Evolutionary conservation across 2,797 vertebrate genomes (phyloP).

Genomic region (Cynodonichthys magdalenae): DNA sequence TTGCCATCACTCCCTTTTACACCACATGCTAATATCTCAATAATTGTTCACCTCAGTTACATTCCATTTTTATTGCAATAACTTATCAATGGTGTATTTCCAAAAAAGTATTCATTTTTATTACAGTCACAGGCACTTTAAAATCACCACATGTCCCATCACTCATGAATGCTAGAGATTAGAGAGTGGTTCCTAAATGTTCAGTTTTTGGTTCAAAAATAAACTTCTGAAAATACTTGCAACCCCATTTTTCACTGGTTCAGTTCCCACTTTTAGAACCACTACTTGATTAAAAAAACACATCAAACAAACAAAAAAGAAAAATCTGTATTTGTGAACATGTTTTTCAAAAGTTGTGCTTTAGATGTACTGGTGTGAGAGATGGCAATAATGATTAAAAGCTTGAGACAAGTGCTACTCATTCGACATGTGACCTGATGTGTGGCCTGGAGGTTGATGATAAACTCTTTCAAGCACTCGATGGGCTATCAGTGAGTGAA

Average conservation of each 20-base stretch:
- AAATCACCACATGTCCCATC: slow-evolving; percentile 49
- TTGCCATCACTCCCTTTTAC: too few species aligned
- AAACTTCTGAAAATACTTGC: too few species aligned
- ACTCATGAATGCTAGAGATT: slow-evolving; percentile 31
- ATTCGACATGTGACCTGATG: slow-evolving; percentile 1
- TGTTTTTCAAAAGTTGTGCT: neutral
- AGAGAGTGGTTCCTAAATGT: neutral
- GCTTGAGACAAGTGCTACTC: slow-evolving; percentile 11
- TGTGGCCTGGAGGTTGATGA: slow-evolving; percentile 28
- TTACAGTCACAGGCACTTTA: slow-evolving; percentile 2
- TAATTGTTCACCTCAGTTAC: too few species aligned
- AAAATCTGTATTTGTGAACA: slow-evolving; percentile 11
- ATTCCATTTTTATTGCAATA: too few species aligned
- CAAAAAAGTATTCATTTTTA: too few species aligned
- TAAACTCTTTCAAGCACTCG: slow-evolving; percentile 19
- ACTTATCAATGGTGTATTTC: too few species aligned
- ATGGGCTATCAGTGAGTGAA: slow-evolving; percentile 23
- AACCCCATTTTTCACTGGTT: neutral
- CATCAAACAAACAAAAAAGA: slow-evolving; percentile 20
- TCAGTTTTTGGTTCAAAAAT: too few species aligned
- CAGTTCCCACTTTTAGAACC: neutral
- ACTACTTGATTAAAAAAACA: slow-evolving; percentile 6
- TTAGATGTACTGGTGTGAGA: neutral
- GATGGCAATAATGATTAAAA: slow-evolving; percentile 11
- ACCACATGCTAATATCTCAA: too few species aligned